phyloP scores from a whole-genome alignment of 2,113 vertebrate genomes.

The Heptranchias perlo region DNA sequence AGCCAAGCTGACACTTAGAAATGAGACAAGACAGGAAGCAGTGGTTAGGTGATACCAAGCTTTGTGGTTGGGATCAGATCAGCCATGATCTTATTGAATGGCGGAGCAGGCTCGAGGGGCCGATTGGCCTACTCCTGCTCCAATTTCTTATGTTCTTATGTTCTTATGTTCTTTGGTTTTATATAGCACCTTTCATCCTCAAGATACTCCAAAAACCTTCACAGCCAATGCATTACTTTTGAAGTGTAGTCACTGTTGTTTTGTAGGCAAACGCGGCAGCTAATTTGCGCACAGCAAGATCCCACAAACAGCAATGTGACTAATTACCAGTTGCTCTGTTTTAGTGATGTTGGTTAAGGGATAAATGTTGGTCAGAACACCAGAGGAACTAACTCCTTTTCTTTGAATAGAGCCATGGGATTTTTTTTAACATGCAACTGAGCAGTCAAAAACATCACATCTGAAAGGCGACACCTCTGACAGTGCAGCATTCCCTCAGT shows the following conservation, averaged over 20 bases:
- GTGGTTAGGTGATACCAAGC: not conserved
- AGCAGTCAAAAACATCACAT: not conserved
- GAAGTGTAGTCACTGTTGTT: not conserved
- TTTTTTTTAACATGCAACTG: not conserved
- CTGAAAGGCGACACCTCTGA: not conserved
- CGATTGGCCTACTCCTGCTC: no score
- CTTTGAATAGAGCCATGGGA: not conserved
- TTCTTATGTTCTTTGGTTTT: no score
- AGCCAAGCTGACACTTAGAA: not conserved
- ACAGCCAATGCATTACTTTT: not conserved
- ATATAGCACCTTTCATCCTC: not conserved
- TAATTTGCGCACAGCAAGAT: not conserved
- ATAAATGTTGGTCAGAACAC: not conserved
- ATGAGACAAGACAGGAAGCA: not conserved
- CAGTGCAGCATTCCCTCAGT: not conserved
- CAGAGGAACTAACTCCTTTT: not conserved
- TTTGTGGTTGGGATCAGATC: not conserved
- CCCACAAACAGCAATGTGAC: not conserved
- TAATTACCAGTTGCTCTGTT: not conserved
- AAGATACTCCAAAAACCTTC: not conserved
- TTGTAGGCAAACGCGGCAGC: not conserved
- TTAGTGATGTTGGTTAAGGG: not conserved
- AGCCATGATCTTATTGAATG: no score
- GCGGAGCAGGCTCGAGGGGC: no score
- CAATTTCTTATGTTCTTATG: no score